Percentiles rank a stretch among this genome's conserved stretches.
Evolutionary conservation across 2,113 vertebrate genomes (phyloP).

Genomic region (Cephalopholis sonnerati): DNA sequence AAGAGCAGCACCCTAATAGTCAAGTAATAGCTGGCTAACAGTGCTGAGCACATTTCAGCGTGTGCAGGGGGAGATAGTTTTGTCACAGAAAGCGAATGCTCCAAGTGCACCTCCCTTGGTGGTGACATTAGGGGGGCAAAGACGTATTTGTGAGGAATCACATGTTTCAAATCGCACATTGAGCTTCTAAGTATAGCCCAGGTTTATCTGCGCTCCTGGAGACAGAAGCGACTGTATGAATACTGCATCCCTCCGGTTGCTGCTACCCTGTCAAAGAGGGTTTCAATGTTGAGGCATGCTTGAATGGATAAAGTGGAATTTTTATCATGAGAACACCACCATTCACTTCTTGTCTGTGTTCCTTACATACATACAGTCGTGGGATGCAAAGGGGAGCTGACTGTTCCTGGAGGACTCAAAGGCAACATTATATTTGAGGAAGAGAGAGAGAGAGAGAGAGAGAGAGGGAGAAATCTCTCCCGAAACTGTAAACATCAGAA

Average conservation of each 20-base stretch:
- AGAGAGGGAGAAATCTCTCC: neutral
- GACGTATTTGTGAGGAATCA: conserved; percentile 64
- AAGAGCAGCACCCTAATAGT: conserved; percentile 57
- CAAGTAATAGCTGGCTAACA: conserved; percentile 67
- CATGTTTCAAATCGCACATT: conserved; percentile 74
- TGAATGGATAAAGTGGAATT: conserved; percentile 76
- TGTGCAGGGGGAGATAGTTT: conserved; percentile 61
- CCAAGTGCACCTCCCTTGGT: conserved; percentile 50
- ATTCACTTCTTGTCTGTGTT: conserved; percentile 58
- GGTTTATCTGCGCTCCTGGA: conserved; percentile 74
- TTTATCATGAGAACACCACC: conserved; percentile 67
- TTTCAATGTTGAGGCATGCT: conserved; percentile 79
- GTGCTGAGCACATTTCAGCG: conserved; percentile 60
- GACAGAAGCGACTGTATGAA: conserved; percentile 74
- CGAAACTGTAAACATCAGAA: neutral
- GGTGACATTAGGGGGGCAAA: conserved; percentile 63
- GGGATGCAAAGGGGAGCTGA: conserved; percentile 28
- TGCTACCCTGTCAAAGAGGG: conserved; percentile 76
- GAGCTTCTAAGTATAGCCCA: conserved; percentile 76
- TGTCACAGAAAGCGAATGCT: conserved; percentile 55
- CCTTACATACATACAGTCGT: conserved; percentile 48
- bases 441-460: neutral
- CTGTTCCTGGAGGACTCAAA: conserved; percentile 42
- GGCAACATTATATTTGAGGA: conserved; percentile 40
- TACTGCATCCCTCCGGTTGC: conserved; percentile 78